A percentile compares a stretch with the other conserved stretches of the same genome.
These are phyloP conservation scores for Agapornis roseicollis DNA, from an alignment of 2,113 vertebrate species.

Conservation along the genomic window DNA sequence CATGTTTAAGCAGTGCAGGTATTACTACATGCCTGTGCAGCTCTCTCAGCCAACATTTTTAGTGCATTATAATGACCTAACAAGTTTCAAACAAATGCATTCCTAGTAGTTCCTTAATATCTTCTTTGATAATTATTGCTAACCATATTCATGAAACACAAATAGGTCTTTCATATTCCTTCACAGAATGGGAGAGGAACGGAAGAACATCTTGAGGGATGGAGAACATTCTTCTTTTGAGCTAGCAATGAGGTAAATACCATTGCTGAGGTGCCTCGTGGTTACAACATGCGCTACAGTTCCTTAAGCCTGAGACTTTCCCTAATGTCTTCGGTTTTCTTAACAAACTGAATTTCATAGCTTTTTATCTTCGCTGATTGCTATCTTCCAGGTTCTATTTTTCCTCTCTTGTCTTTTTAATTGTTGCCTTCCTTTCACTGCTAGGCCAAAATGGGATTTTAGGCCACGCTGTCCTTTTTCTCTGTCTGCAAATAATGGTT, in stretches of 20 bases:
- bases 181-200: background rate
- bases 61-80: background rate
- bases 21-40: background rate
- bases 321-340: background rate
- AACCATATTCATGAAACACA: background rate
- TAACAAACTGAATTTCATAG: background rate
- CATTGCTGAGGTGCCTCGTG: background rate
- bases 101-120: background rate
- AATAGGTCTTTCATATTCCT: background rate
- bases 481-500: background rate
- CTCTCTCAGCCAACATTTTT: background rate
- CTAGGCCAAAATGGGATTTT: background rate
- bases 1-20: background rate
- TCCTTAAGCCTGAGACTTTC: background rate
- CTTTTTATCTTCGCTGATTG: slow-evolving; percentile 12
- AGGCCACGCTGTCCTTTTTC: background rate
- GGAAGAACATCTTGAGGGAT: background rate
- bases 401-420: background rate
- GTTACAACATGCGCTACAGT: background rate
- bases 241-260: background rate
- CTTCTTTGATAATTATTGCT: background rate
- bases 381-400: background rate
- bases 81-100: background rate
- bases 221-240: background rate
- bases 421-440: background rate